These are phyloP conservation scores for Pelobates fuscus DNA, from an alignment of 2,113 vertebrate species.

Conservation along the genomic window DNA sequence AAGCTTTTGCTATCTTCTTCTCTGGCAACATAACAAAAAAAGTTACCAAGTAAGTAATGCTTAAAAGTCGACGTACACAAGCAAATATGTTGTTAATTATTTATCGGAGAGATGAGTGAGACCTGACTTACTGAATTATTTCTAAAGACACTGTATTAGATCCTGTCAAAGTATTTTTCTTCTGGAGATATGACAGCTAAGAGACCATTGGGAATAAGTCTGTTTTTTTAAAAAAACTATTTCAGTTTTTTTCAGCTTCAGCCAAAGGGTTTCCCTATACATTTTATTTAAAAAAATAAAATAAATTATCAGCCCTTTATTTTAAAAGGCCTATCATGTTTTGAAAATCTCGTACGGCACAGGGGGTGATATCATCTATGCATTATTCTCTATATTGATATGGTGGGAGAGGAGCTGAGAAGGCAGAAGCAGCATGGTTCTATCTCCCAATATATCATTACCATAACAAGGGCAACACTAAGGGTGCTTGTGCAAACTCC, in stretches of 20 bases:
- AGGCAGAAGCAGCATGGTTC: too few species aligned
- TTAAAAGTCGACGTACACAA: constrained; percentile 19
- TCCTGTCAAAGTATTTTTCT: constrained; percentile 61
- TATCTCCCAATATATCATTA: too few species aligned
- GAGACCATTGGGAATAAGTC: constrained; percentile 60
- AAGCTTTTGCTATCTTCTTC: neutral
- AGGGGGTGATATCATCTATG: too few species aligned
- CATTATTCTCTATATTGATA: too few species aligned
- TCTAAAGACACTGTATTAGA: constrained; percentile 59
- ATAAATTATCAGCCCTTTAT: too few species aligned
- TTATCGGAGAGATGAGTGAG: constrained; percentile 56
- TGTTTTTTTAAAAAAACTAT: constrained; percentile 56
- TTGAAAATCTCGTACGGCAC: too few species aligned
- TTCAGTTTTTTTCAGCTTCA: constrained; percentile 61
- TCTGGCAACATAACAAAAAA: constrained; percentile 8
- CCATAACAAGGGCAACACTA: too few species aligned
- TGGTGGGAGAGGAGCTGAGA: too few species aligned
- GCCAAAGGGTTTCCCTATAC: constrained; percentile 59
- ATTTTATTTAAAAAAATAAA: too few species aligned
- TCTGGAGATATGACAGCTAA: constrained; percentile 59
- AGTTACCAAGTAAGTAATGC: constrained; percentile 35
- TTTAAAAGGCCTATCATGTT: too few species aligned
- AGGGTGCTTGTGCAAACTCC: too few species aligned
- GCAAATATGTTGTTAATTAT: constrained; percentile 48
- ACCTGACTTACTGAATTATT: constrained; percentile 61